Base-by-base conservation (phyloP, 2,797 vertebrate species). In the Clamator glandarius region DNA sequence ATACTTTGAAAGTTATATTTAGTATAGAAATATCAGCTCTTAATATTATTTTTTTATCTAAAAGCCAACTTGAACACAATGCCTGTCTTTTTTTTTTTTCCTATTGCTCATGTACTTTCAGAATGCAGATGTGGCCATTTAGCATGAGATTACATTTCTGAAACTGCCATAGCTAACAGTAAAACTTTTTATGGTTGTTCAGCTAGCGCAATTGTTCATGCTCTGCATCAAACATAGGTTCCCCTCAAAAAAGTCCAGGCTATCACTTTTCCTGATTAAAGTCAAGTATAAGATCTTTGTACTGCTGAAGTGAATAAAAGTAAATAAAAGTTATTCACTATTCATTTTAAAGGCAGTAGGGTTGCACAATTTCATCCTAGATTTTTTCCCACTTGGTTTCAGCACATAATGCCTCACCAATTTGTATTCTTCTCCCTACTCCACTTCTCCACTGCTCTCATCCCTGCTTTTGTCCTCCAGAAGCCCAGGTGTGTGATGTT, bases 31-130 rank as follows among this genome's bases (percentile, higher is more conserved):
- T 21, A 31, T 5, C 12, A 52, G 6, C 26, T 72, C 12, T 66
- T 64, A 35, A 36, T 31, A 4, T 2, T 39, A 36, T 24, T 17
- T 79, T 69, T 57, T 73, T 15, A 46, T 8, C 35, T 20, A 8
- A 55, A 91, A 51, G 11, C 33, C 44, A 70, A 9, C 19, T 84
- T 51, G 19, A 87, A 80, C 6, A 69, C 5, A 12, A 36, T 5
- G 3, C 24, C 2, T 52, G 12, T 46, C 52, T 23, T 0, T 0
- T 50, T 46, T 73, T 85, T 88, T 64, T 61, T n/a, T n/a, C n/a
- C 11, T 11, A 3, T 35, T 75, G 81, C 54, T 81, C 33, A 19
- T 19, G 5, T 46, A n/a, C 55, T 69, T 78, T 86, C 48, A 76
- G 69, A 80, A 61, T 15, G n/a, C 13, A 66, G 35, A 31, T 23